Base-by-base conservation (phyloP, 2,888 invertebrate genomes). In the Tachina fera region DNA sequence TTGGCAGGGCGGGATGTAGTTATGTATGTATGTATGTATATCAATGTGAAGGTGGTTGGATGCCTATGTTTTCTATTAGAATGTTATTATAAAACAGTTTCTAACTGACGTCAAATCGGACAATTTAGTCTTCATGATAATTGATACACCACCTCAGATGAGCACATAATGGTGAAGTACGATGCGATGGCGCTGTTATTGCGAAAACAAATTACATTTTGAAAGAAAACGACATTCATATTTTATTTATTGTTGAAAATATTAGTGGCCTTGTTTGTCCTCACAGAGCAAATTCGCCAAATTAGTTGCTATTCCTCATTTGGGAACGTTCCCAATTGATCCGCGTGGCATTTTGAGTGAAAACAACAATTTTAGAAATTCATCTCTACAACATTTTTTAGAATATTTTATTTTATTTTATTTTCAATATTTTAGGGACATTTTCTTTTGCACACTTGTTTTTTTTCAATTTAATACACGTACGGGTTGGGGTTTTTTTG, bases 71-170 rank as follows among this genome's bases (percentile, higher is more conserved):
- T 99, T 91, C 93, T 99, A 43, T 93, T 99, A 5, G 95, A 95
- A 89, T 1, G 96, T 97, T 75, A 97, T 99, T 96, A 98, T 99
- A 63, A 97, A 96, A 92, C 98, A 98, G 92, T 98, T 99, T 92
- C 93, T 99, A 14, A 96, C 95, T 80, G 98, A 98, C 93, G 98
- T 98, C 0, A 95, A 95, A 90, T 98, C 98, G 98, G 96, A 97
- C 79, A 96, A 97, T 65, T 93, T 98, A 39, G 99, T 99, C 93
- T 98, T 96, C 93, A 94, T 99, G 83, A 95, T 99, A 63, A 97
- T 99, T 88, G 99, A 99, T 92, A 99, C 99, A 11, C 99, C 99
- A 71, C 99, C 99, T 97, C 97, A 0, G 99, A 99, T 93, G 99
- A 99, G 92, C 99, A 99, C 90, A 97, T 99, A 87, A 97, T 98